phyloP scores from a whole-genome alignment of 92 coral and sea anemone species.

The Epizoanthus rinbou region DNA sequence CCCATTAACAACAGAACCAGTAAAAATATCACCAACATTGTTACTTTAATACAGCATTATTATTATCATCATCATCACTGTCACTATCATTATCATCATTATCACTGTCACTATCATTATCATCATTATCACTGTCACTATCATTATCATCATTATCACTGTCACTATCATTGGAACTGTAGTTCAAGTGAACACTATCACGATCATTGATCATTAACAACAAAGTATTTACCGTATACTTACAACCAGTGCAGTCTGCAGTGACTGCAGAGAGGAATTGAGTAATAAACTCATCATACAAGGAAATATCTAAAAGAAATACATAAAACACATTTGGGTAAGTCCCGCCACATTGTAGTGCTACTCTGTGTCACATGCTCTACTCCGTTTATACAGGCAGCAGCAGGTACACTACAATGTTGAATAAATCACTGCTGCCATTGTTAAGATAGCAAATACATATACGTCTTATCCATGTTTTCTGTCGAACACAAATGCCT shows the following conservation, averaged over 20 bases:
- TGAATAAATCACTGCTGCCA: not conserved
- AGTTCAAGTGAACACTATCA: too few relatives aligned
- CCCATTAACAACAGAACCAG: too few relatives aligned
- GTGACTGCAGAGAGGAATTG: constrained; percentile 24
- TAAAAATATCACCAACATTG: too few relatives aligned
- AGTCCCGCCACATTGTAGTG: too few relatives aligned
- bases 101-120: too few relatives aligned
- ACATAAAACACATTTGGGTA: not conserved
- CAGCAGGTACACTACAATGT: too few relatives aligned
- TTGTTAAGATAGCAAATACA: too few relatives aligned
- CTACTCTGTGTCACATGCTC: not conserved
- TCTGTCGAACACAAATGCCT: too few relatives aligned
- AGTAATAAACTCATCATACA: constrained; percentile 25
- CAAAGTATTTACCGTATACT: not conserved
- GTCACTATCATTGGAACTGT: too few relatives aligned
- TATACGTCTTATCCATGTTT: too few relatives aligned
- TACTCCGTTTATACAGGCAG: not conserved
- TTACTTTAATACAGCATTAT: too few relatives aligned
- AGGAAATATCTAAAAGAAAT: not conserved
- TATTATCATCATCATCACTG: not conserved
- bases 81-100: not conserved
- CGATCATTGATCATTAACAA: too few relatives aligned
- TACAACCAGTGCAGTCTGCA: not conserved
- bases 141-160: not conserved
- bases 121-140: not conserved